Percentiles rank a stretch among this genome's conserved stretches.
Conservation (phyloP, 2,797 vertebrate genomes). For the Anisognathus igniventris region DNA sequence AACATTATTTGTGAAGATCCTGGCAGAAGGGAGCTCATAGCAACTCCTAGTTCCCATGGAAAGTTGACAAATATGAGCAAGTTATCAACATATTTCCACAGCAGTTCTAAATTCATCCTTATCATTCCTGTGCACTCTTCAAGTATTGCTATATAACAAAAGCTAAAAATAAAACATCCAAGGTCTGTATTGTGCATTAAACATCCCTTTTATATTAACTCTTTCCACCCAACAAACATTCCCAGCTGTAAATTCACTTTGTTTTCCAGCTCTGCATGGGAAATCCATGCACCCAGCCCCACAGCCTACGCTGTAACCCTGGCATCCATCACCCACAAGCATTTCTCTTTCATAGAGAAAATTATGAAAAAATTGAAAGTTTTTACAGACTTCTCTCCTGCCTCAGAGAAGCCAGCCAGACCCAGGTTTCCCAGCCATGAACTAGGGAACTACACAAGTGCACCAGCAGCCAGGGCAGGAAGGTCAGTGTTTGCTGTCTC, state of each 20-base stretch:
- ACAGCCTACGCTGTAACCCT: neutral
- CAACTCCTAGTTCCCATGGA: neutral
- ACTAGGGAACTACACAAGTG: neutral
- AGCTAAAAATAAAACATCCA: neutral
- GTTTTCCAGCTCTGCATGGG: fast-evolving
- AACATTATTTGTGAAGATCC: neutral
- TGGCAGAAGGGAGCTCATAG: neutral
- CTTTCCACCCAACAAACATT: neutral
- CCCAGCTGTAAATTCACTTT: neutral
- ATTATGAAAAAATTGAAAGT: neutral
- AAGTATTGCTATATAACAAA: neutral
- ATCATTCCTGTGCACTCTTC: neutral
- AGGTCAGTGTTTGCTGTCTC: neutral
- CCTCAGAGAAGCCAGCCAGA: neutral
- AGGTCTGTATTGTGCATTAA: neutral
- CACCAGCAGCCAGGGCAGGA: neutral
- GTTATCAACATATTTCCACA: neutral
- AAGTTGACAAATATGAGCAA: neutral
- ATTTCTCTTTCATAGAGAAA: neutral
- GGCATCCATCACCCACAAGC: fast-evolving
- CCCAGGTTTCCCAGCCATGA: neutral
- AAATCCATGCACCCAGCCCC: neutral
- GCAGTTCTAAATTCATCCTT: neutral
- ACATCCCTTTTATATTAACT: neutral
- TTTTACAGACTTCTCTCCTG: neutral